Percentiles rank a stretch among this genome's conserved stretches.
Evolutionary conservation across 2,797 vertebrate genomes (phyloP).

Genomic region (Spheniscus humboldti): DNA sequence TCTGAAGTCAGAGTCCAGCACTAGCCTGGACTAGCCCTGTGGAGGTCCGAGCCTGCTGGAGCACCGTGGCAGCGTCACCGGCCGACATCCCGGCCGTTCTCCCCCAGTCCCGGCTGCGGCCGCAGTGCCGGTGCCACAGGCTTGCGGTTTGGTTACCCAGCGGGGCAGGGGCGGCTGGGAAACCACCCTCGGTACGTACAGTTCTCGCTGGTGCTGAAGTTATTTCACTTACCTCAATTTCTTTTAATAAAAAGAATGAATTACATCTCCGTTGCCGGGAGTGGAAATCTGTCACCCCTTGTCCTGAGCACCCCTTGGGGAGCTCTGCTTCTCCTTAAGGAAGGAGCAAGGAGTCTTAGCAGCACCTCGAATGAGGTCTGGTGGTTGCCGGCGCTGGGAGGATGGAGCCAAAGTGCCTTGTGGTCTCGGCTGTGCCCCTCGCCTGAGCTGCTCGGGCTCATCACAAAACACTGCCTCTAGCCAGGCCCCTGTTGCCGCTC

Average conservation of each 20-base stretch:
- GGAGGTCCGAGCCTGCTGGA: not conserved
- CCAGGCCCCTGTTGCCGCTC: not conserved
- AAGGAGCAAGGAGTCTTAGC: not conserved
- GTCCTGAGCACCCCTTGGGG: rapidly evolving
- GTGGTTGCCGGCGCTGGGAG: rapidly evolving
- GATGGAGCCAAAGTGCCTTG: not conserved
- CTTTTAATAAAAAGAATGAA: slow-evolving; percentile 60
- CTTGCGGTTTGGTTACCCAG: rapidly evolving
- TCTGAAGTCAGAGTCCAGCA: rapidly evolving
- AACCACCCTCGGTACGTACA: not conserved
- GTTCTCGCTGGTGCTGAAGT: slow-evolving; percentile 41
- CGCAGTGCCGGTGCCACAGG: not conserved
- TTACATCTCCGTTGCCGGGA: not conserved
- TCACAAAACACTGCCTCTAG: rapidly evolving
- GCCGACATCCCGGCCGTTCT: rapidly evolving
- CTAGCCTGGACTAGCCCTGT: not conserved
- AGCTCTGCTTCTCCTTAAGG: not conserved
- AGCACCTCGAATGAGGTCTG: not conserved
- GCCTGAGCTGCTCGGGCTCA: not conserved
- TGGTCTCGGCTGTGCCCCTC: not conserved
- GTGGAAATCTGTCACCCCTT: not conserved
- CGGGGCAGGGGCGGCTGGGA: not conserved
- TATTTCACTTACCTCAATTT: slow-evolving; percentile 57
- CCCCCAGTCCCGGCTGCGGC: not conserved
- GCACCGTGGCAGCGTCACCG: not conserved